A percentile compares a stretch with the other conserved stretches of the same genome.
phyloP scores from a whole-genome alignment of 2,797 vertebrate species.

The Phrynocephalus guinanensis region DNA sequence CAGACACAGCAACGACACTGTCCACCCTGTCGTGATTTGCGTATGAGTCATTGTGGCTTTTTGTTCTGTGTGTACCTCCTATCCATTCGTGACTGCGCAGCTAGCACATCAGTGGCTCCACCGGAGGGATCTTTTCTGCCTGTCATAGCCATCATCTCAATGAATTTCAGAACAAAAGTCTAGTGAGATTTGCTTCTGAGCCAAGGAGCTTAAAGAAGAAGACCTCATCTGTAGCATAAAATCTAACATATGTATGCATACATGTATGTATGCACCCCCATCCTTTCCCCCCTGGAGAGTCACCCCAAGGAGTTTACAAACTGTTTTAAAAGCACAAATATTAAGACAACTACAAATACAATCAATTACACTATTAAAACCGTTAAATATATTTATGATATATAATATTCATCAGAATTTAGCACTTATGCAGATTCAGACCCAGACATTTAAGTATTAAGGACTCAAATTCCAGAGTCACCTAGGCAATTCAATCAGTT shows the following conservation, averaged over 20 bases:
- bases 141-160: slow-evolving; percentile 36
- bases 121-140: slow-evolving; percentile 47
- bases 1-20: neutral
- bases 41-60: neutral
- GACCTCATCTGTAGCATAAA: neutral
- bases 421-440: too few relatives aligned
- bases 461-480: too few relatives aligned
- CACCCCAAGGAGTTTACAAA: too few relatives aligned
- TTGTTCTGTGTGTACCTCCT: slow-evolving; percentile 24
- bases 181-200: slow-evolving; percentile 30
- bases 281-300: too few relatives aligned
- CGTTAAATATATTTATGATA: too few relatives aligned
- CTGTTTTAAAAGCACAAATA: too few relatives aligned
- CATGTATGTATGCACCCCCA: too few relatives aligned
- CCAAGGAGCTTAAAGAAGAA: slow-evolving; percentile 42
- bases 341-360: too few relatives aligned
- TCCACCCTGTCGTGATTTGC: neutral
- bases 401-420: too few relatives aligned
- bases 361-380: too few relatives aligned
- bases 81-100: slow-evolving; percentile 33
- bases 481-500: too few relatives aligned
- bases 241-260: slow-evolving; percentile 9
- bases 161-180: slow-evolving; percentile 56
- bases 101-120: slow-evolving; percentile 47
- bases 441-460: too few relatives aligned